Evolutionary conservation across 2,113 vertebrate species (phyloP), one percentile per base, ranked within the genome.

Genomic region (Sylvilagus bachmani): DNA sequence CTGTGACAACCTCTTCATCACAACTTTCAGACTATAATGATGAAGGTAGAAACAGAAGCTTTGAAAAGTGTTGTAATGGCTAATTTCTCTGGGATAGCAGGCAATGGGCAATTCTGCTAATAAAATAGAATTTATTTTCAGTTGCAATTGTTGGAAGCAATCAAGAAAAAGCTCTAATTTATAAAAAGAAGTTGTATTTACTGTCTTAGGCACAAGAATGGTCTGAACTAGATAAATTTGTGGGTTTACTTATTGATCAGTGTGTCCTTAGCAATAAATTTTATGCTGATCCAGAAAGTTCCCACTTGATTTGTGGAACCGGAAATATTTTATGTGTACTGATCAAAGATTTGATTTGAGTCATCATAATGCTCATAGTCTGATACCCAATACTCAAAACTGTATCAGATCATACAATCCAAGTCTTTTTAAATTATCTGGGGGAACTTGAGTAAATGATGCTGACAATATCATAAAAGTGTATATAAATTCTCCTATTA

Each of bases 181-280:
- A 77, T 38, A 75, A 24, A 22, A 61, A 55, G 12, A 93, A 88
- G 12, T 67, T 73, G 74, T 33, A 81, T 73, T 84, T 62, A 80
- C 51, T 90, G 4, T 38, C 10, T 51, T 91, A 8, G 17, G 71
- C 29, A 71, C 44, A 9, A 80, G n/a, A 71, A 77, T 49, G 51
- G 13, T 53, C 53, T 29, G 70, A 86, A 81, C 61, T 67, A 95
- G 53, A 94, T 90, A 95, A 94, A 94, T 84, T 77, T 77, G 87
- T 90, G 11, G 69, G 53, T 69, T 44, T 88, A 73, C 36, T 90
- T 95, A 82, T 38, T 92, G 78, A 94, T 95, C 24, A 38, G 3
- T 16, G 22, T 84, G 36, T 88, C 58, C 61, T 83, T 62, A 87
- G n/a, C 62, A 90, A 85, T 92, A 90, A 24, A 86, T 73, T 78